Evolutionary conservation across 2,113 vertebrate genomes (phyloP), one percentile per base, ranked within the genome.

Genomic region (Phaethornis superciliosus): DNA sequence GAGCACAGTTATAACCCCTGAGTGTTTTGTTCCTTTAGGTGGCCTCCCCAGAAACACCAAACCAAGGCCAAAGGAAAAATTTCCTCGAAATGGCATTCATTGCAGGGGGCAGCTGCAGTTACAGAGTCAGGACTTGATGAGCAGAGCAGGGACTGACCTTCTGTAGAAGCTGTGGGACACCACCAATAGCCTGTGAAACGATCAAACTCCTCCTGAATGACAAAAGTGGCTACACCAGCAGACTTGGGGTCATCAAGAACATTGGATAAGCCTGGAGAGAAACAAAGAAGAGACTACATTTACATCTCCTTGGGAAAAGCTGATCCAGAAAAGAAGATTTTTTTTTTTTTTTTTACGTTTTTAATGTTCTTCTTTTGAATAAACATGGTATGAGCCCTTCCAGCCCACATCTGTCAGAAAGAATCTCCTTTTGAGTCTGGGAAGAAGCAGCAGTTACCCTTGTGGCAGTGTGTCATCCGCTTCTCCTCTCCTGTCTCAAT

Each of bases 131-230:
- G 32, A 49, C 15, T 30, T 32, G 42, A 40, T 37, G n/a, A 37
- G 74, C 33, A 79, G 68, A 84, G 42, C 12, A 51, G 6, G 0
- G 26, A 75, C 98, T 91, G 88, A 99, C 99, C 99, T 98, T 99
- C 98, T 75, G 96, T 96, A 60, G 98, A 97, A 85, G 98, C 98
- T 7, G 98, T 97, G 30, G 99, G 99, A 90, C 98, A 99, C 99
- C 99, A 99, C 99, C 99, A 99, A 96, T 99, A 99, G 28, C 99
- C 99, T 0, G 99, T 99, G 95, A 99, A 99, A 21, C 99, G 98
- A 93, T 99, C 99, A 91, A 99, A 99, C 96, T 99, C 99, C 76
- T 99, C 99, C 97, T 99, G 99, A 94, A 99, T 99, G 98, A 99
- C 99, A 74, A 99, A 99, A 8, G 99, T 99, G 92, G 99, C 99